Percentiles rank a stretch among this genome's conserved stretches.
These are phyloP conservation scores for Myotis yumanensis DNA, from an alignment of 2,113 vertebrate genomes.

Conservation along the genomic window DNA sequence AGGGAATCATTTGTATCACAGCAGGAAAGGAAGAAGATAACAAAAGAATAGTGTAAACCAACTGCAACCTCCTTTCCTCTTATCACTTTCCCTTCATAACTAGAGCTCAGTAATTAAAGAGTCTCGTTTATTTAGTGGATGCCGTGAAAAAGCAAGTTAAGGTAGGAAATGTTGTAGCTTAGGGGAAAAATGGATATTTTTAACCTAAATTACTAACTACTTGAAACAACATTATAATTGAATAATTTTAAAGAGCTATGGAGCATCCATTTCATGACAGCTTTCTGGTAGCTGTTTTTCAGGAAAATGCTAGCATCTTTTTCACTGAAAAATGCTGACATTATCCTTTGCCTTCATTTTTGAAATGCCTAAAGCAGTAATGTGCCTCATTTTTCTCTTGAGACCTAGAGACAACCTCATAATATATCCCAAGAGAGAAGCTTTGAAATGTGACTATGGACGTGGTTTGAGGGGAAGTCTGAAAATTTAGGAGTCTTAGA, in stretches of 20 bases:
- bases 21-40: conserved; percentile 55
- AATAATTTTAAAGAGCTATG: conserved; percentile 35
- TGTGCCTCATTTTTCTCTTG: neutral
- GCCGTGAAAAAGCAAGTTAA: neutral
- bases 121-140: conserved; percentile 10
- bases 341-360: conserved; percentile 31
- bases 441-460: neutral
- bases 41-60: conserved; percentile 43
- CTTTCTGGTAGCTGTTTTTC: conserved; percentile 22
- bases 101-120: conserved; percentile 61
- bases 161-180: neutral
- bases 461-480: neutral
- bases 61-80: neutral
- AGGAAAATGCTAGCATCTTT: neutral
- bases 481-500: neutral
- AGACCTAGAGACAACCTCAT: neutral
- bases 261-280: conserved; percentile 49
- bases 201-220: conserved; percentile 1
- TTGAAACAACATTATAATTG: conserved; percentile 39
- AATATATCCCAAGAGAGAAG: neutral
- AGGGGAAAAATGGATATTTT: conserved; percentile 21
- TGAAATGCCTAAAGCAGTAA: neutral
- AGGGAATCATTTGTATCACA: conserved; percentile 59
- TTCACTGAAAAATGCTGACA: neutral
- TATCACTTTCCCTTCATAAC: conserved; percentile 50